Percentiles rank a stretch among this genome's conserved stretches.
phyloP scores from a whole-genome alignment of 53 echinoderm and acorn worm species.

The Temnopleurus reevesii region DNA sequence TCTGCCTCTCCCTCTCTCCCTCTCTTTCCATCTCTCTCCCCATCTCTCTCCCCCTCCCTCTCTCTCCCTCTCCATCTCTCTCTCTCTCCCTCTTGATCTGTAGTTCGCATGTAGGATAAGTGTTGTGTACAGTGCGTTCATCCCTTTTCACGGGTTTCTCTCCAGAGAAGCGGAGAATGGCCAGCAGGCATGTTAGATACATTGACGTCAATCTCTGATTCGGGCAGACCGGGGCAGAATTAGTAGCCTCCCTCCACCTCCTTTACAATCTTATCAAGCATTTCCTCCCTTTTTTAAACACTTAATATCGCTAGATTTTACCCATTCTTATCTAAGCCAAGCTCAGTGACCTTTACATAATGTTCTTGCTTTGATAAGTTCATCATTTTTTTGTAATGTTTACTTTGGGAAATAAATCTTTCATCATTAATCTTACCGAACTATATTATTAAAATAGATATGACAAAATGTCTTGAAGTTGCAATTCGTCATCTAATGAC shows the following conservation, averaged over 20 bases:
- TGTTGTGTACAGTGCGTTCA: background rate
- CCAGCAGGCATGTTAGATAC: slow-evolving; percentile 38
- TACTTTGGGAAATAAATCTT: background rate
- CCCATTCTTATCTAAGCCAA: background rate
- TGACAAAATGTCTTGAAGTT: too few relatives aligned
- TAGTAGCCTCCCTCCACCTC: slow-evolving; percentile 46
- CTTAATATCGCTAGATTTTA: slow-evolving; percentile 6
- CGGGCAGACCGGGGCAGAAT: slow-evolving; percentile 32
- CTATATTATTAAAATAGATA: too few relatives aligned
- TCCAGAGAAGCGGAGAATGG: background rate
- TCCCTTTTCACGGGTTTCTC: background rate
- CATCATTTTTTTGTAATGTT: background rate
- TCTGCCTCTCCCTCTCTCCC: too few relatives aligned
- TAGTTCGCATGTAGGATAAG: slow-evolving; percentile 6
- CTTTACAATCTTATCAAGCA: slow-evolving; percentile 21
- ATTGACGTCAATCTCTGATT: slow-evolving; percentile 59
- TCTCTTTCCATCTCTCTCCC: too few relatives aligned
- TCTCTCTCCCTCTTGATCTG: background rate
- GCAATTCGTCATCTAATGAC: too few relatives aligned
- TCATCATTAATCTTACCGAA: too few relatives aligned
- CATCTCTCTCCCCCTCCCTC: too few relatives aligned
- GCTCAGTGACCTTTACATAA: background rate
- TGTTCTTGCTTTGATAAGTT: background rate
- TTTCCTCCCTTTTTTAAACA: slow-evolving; percentile 31
- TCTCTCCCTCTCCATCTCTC: too few relatives aligned